phyloP scores from a whole-genome alignment of 1,140 invertebrate species.

The Leptoteleia sp. region DNA sequence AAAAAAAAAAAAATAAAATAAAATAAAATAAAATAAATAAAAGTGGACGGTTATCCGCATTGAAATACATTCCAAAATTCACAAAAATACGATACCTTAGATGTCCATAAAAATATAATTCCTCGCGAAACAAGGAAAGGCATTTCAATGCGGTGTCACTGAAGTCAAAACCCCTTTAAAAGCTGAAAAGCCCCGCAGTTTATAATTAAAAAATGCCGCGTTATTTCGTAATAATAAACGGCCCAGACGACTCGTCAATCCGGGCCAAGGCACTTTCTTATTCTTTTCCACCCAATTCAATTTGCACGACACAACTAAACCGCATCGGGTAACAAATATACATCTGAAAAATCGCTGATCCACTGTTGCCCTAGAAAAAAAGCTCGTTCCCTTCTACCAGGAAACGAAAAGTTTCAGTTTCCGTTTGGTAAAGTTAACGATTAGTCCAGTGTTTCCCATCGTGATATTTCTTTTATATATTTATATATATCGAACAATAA shows the following conservation, averaged over 20 bases:
- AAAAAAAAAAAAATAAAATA: no score
- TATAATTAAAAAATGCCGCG: constrained; percentile 42
- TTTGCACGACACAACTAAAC: constrained; percentile 6
- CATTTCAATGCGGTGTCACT: neutral
- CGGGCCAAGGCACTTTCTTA: constrained; percentile 37
- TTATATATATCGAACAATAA: neutral
- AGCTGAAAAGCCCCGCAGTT: constrained; percentile 23
- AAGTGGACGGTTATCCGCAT: neutral
- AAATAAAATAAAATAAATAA: neutral
- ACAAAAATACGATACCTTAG: neutral
- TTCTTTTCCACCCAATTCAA: constrained; percentile 1
- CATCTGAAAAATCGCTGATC: constrained; percentile 4
- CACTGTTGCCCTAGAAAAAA: no score
- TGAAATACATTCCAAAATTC: constrained; percentile 2
- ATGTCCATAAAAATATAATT: constrained; percentile 13
- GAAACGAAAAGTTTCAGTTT: no score
- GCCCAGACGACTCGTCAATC: neutral
- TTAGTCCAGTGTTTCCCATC: constrained; percentile 1
- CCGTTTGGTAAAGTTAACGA: no score
- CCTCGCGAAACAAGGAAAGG: neutral
- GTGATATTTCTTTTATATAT: no score
- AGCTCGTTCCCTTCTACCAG: no score
- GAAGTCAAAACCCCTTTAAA: constrained; percentile 24
- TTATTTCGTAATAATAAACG: constrained; percentile 25
- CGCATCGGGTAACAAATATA: constrained; percentile 11